A percentile compares a stretch with the other conserved stretches of the same genome.
Conservation (phyloP, 2,797 vertebrate species). For the Aldrovandia affinis region DNA sequence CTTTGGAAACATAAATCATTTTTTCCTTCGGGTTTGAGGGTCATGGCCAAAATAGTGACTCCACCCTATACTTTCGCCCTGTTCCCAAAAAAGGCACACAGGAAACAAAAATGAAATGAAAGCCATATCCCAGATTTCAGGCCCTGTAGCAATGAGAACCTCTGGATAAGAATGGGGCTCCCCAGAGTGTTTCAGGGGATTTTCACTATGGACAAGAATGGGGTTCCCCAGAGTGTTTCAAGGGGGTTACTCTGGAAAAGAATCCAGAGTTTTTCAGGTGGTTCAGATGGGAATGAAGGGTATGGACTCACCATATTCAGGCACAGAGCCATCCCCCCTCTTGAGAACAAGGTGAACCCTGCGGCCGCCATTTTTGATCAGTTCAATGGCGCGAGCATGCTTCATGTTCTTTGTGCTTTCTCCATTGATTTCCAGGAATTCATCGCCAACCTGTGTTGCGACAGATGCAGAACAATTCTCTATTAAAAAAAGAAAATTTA, state of each 20-base stretch:
- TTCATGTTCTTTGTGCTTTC: conserved; percentile 99
- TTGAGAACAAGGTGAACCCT: conserved; percentile 95
- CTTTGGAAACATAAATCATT: neutral
- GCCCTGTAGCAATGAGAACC: neutral
- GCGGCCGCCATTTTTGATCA: conserved; percentile 97
- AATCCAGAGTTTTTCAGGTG: no score
- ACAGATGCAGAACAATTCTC: neutral
- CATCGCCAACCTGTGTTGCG: conserved; percentile 88
- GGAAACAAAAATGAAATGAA: neutral
- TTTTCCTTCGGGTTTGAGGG: neutral
- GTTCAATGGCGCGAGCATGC: conserved; percentile 97
- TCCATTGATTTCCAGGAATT: conserved; percentile 98
- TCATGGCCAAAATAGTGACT: neutral
- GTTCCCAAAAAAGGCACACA: neutral
- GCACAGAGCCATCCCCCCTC: conserved; percentile 96
- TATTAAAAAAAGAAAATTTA: no score
- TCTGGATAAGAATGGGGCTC: neutral
- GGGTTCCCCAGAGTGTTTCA: neutral
- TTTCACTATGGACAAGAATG: neutral
- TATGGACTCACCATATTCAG: conserved; percentile 96
- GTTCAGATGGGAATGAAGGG: neutral
- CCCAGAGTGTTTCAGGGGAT: no score
- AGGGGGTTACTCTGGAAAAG: neutral
- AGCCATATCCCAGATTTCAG: neutral
- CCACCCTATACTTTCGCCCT: neutral